Percentiles rank a stretch among this genome's conserved stretches.
These are phyloP conservation scores for Pilophorus perplexus DNA, from an alignment of 2,888 invertebrate genomes.

Conservation along the genomic window DNA sequence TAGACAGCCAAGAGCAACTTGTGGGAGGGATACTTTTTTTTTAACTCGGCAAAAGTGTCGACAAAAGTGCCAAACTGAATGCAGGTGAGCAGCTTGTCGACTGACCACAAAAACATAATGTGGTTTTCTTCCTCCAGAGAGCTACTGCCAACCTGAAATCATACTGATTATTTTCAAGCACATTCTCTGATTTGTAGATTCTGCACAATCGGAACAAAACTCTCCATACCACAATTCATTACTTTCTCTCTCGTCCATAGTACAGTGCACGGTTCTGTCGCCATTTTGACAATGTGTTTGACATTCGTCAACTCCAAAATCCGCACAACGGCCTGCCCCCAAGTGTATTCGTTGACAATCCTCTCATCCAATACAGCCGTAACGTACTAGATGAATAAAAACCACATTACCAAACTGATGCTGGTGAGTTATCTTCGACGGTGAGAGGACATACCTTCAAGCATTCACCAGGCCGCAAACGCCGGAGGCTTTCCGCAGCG, in stretches of 20 bases:
- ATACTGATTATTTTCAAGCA: not conserved
- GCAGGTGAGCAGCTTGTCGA: constrained; percentile 10
- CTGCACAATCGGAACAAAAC: not conserved
- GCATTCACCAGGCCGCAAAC: constrained; percentile 26
- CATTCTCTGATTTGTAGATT: not conserved
- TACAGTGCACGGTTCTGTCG: constrained; percentile 4
- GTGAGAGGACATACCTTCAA: constrained; percentile 8
- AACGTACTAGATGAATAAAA: constrained; percentile 7
- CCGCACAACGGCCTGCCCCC: not conserved
- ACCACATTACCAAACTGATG: not conserved
- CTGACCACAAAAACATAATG: constrained; percentile 22
- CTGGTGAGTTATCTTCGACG: not conserved
- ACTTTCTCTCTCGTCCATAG: constrained; percentile 15
- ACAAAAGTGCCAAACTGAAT: constrained; percentile 1
- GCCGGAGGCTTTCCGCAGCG: not conserved
- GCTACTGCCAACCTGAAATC: not conserved
- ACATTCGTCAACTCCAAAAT: not conserved
- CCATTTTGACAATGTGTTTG: not conserved
- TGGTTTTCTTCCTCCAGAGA: constrained; percentile 16
- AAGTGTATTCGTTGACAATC: not conserved
- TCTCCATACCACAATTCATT: not conserved
- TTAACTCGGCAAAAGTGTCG: constrained; percentile 23
- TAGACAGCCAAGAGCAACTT: constrained; percentile 52
- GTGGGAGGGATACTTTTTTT: constrained; percentile 4
- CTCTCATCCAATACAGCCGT: constrained; percentile 1